Evolutionary conservation across 1,140 invertebrate species (phyloP), one percentile per base, ranked within the genome.

Genomic region (Caenorhabditis tropicalis): DNA sequence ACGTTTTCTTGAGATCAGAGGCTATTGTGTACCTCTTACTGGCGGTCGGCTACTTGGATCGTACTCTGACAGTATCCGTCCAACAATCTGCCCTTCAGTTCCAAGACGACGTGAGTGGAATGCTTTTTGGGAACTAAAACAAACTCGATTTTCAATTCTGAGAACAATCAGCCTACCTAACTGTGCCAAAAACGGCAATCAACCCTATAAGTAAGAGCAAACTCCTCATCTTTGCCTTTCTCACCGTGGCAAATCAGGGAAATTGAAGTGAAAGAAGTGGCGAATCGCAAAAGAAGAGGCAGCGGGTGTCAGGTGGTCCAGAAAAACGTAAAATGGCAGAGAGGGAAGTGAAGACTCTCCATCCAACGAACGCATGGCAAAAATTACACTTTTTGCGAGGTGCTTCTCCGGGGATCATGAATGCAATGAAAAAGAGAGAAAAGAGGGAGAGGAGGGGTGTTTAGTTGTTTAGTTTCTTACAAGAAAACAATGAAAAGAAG

Each of bases 11-110:
- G n/a, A 16, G 5, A 16, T 36, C 33, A 33, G 19, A 16, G 7
- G 21, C 9, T 6, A 21, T 1, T 43, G 16, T 84, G 48, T 82
- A 89, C 88, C 88, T 87, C 90, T 36, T 19, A 89, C 88, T 4
- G 89, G 89, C 12, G 89, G 89, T 46, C 89, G 56, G 19, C 51
- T 83, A 27, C 86, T 65, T 16, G 88, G 56, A 79, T 91, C 85
- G 80, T 91, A 91, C 31, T 89, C 85, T 33, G 79, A 81, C 27
- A 91, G 87, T 19, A 90, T 74, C 48, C 86, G 79, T 5, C 43
- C 49, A 12, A 91, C 19, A 70, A 90, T 83, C 79, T 88, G 86
- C 24, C 33, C 79, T 83, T 90, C 79, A 5, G 88, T 87, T 29
- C 86, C 90, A 24, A 90, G 84, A 46, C 90, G 86, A 21, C 88